phyloP scores from a whole-genome alignment of 1,140 invertebrate species.

The Ganaspis sp. region DNA sequence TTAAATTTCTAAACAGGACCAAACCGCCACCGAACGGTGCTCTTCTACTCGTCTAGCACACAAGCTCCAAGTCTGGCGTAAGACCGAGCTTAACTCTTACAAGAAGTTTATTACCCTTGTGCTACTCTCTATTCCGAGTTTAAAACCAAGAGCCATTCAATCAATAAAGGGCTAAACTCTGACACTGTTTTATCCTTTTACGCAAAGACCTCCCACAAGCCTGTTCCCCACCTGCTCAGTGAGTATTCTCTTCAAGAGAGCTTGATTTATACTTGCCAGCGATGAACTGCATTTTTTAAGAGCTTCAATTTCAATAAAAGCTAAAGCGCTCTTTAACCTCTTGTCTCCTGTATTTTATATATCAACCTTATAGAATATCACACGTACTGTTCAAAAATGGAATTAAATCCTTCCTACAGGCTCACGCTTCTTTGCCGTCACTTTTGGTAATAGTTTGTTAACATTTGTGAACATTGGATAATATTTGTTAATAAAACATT shows the following conservation, averaged over 20 bases:
- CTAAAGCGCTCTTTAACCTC: too few relatives aligned
- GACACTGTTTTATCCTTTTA: conserved; percentile 21
- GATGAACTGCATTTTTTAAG: neutral
- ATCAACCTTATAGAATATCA: too few relatives aligned
- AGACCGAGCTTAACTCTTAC: conserved; percentile 40
- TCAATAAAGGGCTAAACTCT: conserved; percentile 39
- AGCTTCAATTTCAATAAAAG: conserved; percentile 13
- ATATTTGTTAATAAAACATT: too few relatives aligned
- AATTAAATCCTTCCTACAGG: too few relatives aligned
- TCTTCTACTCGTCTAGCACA: neutral
- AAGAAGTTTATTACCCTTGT: conserved; percentile 33
- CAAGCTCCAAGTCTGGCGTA: conserved; percentile 16
- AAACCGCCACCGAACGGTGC: conserved; percentile 35
- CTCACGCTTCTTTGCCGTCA: too few relatives aligned
- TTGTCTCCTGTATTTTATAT: too few relatives aligned
- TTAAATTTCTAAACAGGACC: conserved; percentile 55
- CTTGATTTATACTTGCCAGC: neutral
- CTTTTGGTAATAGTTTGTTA: too few relatives aligned
- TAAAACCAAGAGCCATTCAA: conserved; percentile 41
- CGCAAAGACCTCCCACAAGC: neutral
- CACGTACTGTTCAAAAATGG: too few relatives aligned
- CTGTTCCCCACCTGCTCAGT: neutral
- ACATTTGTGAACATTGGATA: too few relatives aligned
- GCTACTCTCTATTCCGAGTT: conserved; percentile 3
- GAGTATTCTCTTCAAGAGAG: neutral